Percentiles rank a stretch among this genome's conserved stretches.
phyloP scores from a whole-genome alignment of 2,888 invertebrate genomes.

The Drosophila trichaetosa region DNA sequence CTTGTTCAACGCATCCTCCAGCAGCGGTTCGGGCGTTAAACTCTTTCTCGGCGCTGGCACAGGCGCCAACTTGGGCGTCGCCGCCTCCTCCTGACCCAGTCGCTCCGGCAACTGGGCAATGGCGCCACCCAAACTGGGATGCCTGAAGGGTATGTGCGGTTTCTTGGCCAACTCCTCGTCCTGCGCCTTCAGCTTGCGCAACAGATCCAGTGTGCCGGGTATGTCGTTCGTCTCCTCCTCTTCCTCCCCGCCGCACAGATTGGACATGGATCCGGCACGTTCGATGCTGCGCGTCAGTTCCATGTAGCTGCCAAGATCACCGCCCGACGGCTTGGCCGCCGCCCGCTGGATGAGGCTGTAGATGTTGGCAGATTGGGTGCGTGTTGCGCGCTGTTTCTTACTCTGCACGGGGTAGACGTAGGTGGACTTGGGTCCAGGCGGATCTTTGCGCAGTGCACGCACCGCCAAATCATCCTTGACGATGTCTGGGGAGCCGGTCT shows the following conservation, averaged over 20 bases:
- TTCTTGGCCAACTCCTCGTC: slow-evolving; percentile 63
- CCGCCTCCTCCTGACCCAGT: slow-evolving; percentile 59
- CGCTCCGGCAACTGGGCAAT: slow-evolving; percentile 83
- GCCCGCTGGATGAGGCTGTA: slow-evolving; percentile 91
- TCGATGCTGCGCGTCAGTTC: slow-evolving; percentile 86
- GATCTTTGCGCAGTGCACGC: slow-evolving; percentile 93
- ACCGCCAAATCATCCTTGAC: slow-evolving; percentile 95
- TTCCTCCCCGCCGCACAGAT: slow-evolving; percentile 82
- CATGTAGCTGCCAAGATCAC: slow-evolving; percentile 86
- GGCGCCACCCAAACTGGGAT: slow-evolving; percentile 84
- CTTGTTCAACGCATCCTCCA: slow-evolving; percentile 90
- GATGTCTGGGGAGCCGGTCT: slow-evolving; percentile 88
- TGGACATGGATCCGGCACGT: slow-evolving; percentile 88
- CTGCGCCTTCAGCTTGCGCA: slow-evolving; percentile 82
- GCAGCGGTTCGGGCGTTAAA: slow-evolving; percentile 85
- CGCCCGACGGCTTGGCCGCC: slow-evolving; percentile 85
- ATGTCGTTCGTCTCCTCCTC: slow-evolving; percentile 67
- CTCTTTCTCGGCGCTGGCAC: slow-evolving; percentile 86
- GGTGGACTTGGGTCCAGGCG: slow-evolving; percentile 79
- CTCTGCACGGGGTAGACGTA: slow-evolving; percentile 85
- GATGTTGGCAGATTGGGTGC: slow-evolving; percentile 94
- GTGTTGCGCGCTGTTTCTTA: slow-evolving; percentile 91
- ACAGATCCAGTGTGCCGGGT: slow-evolving; percentile 80
- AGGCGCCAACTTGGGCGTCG: slow-evolving; percentile 86
- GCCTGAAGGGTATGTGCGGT: slow-evolving; percentile 77